These are phyloP conservation scores for Morpho helenor DNA, from an alignment of 2,888 invertebrate genomes.

Conservation along the genomic window DNA sequence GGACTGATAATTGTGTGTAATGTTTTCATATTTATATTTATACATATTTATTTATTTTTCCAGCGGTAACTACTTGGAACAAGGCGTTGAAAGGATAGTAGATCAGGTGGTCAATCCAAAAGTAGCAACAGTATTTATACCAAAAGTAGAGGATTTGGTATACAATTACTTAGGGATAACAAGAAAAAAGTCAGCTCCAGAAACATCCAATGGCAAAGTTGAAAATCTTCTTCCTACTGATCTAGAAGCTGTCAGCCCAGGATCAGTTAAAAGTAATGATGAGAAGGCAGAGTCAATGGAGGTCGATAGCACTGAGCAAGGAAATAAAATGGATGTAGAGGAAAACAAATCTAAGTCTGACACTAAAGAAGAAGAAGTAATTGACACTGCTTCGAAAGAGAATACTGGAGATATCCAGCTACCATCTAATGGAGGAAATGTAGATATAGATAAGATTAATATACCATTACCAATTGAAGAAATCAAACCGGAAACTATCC, in stretches of 20 bases:
- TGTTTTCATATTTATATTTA: too few relatives aligned
- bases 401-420: slow-evolving; percentile 70
- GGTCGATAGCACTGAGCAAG: slow-evolving; percentile 29
- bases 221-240: slow-evolving; percentile 84
- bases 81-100: slow-evolving; percentile 95
- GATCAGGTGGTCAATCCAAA: slow-evolving; percentile 98
- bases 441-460: slow-evolving; percentile 46
- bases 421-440: slow-evolving; percentile 47
- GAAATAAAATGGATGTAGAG: slow-evolving; percentile 46
- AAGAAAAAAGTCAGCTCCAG: slow-evolving; percentile 77
- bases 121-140: slow-evolving; percentile 91
- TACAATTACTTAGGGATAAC: slow-evolving; percentile 92
- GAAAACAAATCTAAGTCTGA: slow-evolving; percentile 49
- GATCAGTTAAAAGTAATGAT: slow-evolving; percentile 83
- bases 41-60: slow-evolving; percentile 32
- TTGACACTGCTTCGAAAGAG: slow-evolving; percentile 60
- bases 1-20: too few relatives aligned
- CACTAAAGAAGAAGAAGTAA: slow-evolving; percentile 35
- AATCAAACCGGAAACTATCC: slow-evolving; percentile 57
- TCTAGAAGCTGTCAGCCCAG: slow-evolving; percentile 89
- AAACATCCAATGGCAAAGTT: slow-evolving; percentile 51
- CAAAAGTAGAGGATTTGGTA: slow-evolving; percentile 93
- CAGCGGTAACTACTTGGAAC: slow-evolving; percentile 92
- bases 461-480: slow-evolving; percentile 56
- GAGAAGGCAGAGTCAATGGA: slow-evolving; percentile 55